Percentiles rank a stretch among this genome's conserved stretches.
phyloP scores from a whole-genome alignment of 2,888 invertebrate species.

The Agrotis exclamationis region DNA sequence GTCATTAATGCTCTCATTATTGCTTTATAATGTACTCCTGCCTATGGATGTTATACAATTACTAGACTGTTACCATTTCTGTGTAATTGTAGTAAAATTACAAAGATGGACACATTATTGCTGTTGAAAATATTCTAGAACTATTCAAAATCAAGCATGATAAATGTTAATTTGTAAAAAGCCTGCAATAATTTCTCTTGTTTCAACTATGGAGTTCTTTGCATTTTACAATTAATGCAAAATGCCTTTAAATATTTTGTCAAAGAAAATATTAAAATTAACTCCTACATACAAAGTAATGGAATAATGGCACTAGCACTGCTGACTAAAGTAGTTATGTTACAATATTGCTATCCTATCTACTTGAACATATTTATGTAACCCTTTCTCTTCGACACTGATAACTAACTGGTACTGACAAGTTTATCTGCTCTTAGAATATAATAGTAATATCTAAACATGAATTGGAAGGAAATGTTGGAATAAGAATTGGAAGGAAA shows the following conservation, averaged over 20 bases:
- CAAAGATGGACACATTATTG: background rate
- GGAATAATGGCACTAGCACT: background rate
- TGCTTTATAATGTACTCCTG: slow-evolving; percentile 1
- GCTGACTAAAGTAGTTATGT: background rate
- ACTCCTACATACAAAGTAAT: too few relatives aligned
- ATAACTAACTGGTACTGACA: slow-evolving; percentile 26
- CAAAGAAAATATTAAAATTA: too few relatives aligned
- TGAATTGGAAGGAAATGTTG: too few relatives aligned
- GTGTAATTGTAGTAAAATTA: background rate
- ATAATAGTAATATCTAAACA: slow-evolving; percentile 10
- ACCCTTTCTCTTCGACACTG: slow-evolving; percentile 20
- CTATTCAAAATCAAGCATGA: background rate
- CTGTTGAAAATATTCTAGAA: background rate
- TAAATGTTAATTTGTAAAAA: background rate
- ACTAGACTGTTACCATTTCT: background rate
- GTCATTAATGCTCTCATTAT: slow-evolving; percentile 27
- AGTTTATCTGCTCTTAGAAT: slow-evolving; percentile 24
- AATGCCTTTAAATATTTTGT: background rate
- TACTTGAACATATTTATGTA: slow-evolving; percentile 6
- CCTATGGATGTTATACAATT: background rate
- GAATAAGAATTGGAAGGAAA: too few relatives aligned
- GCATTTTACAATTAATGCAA: too few relatives aligned
- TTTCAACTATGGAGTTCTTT: background rate
- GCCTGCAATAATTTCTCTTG: background rate
- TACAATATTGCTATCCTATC: slow-evolving; percentile 6